Evolutionary conservation across 2,888 invertebrate genomes (phyloP).

Genomic region (Agriopis aurantiaria): DNA sequence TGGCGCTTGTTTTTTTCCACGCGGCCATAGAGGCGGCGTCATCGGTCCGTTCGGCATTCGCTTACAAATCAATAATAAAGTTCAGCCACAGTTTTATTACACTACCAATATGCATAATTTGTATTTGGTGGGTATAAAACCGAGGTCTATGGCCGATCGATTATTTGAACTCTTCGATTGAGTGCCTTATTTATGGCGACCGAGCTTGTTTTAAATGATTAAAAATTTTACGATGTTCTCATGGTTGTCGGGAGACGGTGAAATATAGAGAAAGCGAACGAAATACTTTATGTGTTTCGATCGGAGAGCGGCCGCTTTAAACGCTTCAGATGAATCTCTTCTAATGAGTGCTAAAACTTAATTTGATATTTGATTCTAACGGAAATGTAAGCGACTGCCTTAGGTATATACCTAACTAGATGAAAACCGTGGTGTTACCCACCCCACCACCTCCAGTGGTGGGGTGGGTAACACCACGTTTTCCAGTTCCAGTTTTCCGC

Average conservation of each 20-base stretch:
- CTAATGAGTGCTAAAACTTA: slow-evolving; percentile 13
- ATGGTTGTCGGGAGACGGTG: slow-evolving; percentile 41
- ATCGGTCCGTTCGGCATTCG: slow-evolving; percentile 17
- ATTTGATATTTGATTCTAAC: background rate
- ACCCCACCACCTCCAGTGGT: too few species aligned
- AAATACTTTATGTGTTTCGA: slow-evolving; percentile 46
- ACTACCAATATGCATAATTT: slow-evolving; percentile 48
- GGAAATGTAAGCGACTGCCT: background rate
- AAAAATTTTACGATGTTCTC: slow-evolving; percentile 50
- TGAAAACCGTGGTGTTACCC: too few species aligned
- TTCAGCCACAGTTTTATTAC: slow-evolving; percentile 46
- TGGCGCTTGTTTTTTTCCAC: slow-evolving; percentile 47
- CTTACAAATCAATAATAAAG: slow-evolving; percentile 48
- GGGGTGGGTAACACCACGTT: too few species aligned
- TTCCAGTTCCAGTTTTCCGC: too few species aligned
- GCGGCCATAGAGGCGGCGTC: slow-evolving; percentile 36
- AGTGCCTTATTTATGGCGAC: slow-evolving; percentile 50
- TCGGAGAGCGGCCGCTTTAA: slow-evolving; percentile 23
- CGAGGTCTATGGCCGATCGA: slow-evolving; percentile 46
- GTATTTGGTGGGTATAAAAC: slow-evolving; percentile 45
- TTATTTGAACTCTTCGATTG: slow-evolving; percentile 50
- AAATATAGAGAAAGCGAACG: slow-evolving; percentile 47
- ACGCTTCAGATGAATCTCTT: slow-evolving; percentile 2
- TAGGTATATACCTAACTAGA: too few species aligned
- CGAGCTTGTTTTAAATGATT: slow-evolving; percentile 51